Base-by-base conservation (phyloP, 1,140 invertebrate species). In the Lucilia cuprina region DNA sequence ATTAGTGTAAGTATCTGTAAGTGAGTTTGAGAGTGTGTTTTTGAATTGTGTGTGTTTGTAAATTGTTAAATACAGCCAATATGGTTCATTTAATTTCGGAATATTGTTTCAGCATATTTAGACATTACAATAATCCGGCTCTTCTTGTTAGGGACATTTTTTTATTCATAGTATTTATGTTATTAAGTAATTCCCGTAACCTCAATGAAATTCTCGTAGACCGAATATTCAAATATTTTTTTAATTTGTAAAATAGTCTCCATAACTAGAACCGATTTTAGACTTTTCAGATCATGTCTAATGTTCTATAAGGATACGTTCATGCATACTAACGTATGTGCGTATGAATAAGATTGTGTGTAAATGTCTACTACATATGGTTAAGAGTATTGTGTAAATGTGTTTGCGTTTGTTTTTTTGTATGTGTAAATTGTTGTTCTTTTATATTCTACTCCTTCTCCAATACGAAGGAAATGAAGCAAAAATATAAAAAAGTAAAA, bases 11-110 rank as follows among this genome's bases (percentile, higher is more conserved):
- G 13, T 60, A 60, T 17, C 17, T 60, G 50, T 60, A 12, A 60
- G 55, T 5, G 55, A n/a, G 14, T 2, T 17, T n/a, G 13, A 12
- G 13, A 10, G 17, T 60, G 55, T 60, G 55, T 60, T 41, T 2
- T 41, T 41, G 41, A 41, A 41, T 41, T 41, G 41, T 41, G 50
- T 55, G 50, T 14, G 17, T 7, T 55, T 55, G 12, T 70, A 21
- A 70, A 70, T n/a, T 70, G 65, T 70, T 70, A 70, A 70, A 21
- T 70, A 12, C n/a, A 70, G 65, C 65, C 65, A 70, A 70, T 70
- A 70, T 70, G 65, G n/a, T 70, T 70, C 65, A 70, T 70, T 70
- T 70, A 70, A 70, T 70, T 70, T 25, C 65, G 19, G 25, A 19
- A 25, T 70, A 70, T 70, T 70, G 65, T 70, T 70, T 25, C n/a